These are phyloP conservation scores for Gopherus flavomarginatus DNA, from an alignment of 2,113 vertebrate species.

Conservation along the genomic window DNA sequence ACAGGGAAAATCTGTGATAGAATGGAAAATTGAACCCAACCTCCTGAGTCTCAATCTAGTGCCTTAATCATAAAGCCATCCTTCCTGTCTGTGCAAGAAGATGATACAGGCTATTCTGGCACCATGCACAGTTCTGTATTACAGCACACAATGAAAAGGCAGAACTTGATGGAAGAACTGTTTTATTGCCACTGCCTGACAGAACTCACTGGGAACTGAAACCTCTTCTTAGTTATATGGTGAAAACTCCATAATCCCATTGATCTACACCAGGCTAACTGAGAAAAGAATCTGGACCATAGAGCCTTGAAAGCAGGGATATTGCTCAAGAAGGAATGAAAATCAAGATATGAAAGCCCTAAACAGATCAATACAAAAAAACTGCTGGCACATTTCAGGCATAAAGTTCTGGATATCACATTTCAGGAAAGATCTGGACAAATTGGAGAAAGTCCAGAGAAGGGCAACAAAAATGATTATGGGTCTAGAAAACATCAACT, in stretches of 20 bases:
- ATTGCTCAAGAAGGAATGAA: neutral
- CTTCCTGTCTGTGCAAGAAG: neutral
- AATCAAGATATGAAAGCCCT: neutral
- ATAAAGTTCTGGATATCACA: neutral
- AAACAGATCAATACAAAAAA: neutral
- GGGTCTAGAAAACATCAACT: no score
- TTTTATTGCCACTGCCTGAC: neutral
- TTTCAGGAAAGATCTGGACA: no score
- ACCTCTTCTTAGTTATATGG: neutral
- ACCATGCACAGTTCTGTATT: neutral
- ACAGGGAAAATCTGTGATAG: neutral
- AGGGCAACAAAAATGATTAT: no score
- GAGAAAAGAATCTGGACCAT: neutral
- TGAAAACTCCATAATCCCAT: neutral
- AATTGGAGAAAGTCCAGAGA: no score
- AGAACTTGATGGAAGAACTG: neutral
- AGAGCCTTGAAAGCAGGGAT: neutral
- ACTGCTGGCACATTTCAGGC: neutral
- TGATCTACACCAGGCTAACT: neutral
- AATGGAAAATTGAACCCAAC: neutral
- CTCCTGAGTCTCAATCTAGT: rapidly evolving
- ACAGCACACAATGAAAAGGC: rapidly evolving
- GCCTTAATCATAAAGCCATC: rapidly evolving
- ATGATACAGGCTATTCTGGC: neutral
- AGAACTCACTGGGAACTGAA: neutral